Evolutionary conservation across 2,797 vertebrate species (phyloP), one percentile per base, ranked within the genome.

Genomic region (Sebastes trivittatus): DNA sequence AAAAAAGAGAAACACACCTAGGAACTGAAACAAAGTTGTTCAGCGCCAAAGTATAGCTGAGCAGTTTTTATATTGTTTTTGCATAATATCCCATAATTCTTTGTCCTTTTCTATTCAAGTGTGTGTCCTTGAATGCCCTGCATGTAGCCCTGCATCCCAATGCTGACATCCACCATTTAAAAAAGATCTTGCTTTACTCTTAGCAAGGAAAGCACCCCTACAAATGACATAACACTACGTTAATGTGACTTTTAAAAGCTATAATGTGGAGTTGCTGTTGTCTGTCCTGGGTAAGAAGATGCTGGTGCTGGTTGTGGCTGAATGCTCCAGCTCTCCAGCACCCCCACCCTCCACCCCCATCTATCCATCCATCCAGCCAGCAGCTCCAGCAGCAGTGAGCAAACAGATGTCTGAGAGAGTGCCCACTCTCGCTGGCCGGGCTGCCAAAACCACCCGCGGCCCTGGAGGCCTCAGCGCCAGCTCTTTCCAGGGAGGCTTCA

Each of bases 341-440:
- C 72, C 54, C 72, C 9, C 7, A 5, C 2, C 20, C 18, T 5
- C 56, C 56, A 59, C 3, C 25, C 56, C 29, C 69, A 30, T 2
- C 61, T 22, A 3, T 6, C 80, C 49, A 23, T 65, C 84, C 77
- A 82, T 76, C 88, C 89, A 92, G 89, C 90, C 94, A 92, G 89
- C 88, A 92, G 90, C 86, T 93, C 91, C 95, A 93, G 94, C 95
- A 95, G 94, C 94, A 94, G 92, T 86, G 90, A 94, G 95, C 95
- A 96, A 96, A 95, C 96, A 96, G 95, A 96, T 96, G 96, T 96
- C 95, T 96, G 96, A 95, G 94, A 94, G 93, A 92, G 93, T 95
- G 95, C 95, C 95, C 94, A 95, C 86, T 94, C 87, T 23, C 80
- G 81, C 93, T 89, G 89, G 91, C 90, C 79, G 36, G 59, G 83